Base-by-base conservation (phyloP, 2,888 invertebrate genomes). In the Schizotus pectinicornis region DNA sequence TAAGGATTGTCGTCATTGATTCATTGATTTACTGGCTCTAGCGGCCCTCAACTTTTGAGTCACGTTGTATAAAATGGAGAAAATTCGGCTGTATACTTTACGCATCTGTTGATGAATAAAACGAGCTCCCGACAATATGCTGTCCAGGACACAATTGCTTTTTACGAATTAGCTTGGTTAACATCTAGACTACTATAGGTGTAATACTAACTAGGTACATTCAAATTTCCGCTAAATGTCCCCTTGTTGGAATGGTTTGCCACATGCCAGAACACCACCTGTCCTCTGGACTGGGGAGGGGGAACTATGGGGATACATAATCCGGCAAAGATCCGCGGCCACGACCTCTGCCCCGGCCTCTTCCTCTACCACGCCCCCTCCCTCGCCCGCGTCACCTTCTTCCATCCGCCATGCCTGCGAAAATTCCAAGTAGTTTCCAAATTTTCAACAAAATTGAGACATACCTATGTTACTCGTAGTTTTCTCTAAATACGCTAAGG, bases 401-500 rank as follows among this genome's bases (percentile, higher is more conserved):
- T 78, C 91, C 89, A 78, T 92, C 92, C 49, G 90, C 89, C 85
- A 93, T 85, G 56, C 94, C 87, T 81, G 83, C 82, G 81, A 62
- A 52, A 52, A 59, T 48, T 3, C 6, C 36, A 36, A 37, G 11
- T 35, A 13, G 7, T 9, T 9, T 22, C 31, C 2, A 34, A 46
- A 7, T 11, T 34, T 11, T 14, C n/a, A 11, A 35, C 11, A 35
- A 30, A 7, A 32, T 33, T 6, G 6, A 12, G 0, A 7, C 9
- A 14, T 78, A 86, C 87, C 94, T 85, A 94, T 94, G 81, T 92
- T 94, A 81, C 92, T 92, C 73, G 94, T 91, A 64, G 93, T 93
- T 83, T 94, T 93, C 82, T 94, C 94, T 61, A 95, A 82, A 75
- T 89, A 94, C 0, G 94, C 94, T 62, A 94, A 82, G 0, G 94